phyloP scores from a whole-genome alignment of 2,797 vertebrate species.

The Rhodeus uyekii region DNA sequence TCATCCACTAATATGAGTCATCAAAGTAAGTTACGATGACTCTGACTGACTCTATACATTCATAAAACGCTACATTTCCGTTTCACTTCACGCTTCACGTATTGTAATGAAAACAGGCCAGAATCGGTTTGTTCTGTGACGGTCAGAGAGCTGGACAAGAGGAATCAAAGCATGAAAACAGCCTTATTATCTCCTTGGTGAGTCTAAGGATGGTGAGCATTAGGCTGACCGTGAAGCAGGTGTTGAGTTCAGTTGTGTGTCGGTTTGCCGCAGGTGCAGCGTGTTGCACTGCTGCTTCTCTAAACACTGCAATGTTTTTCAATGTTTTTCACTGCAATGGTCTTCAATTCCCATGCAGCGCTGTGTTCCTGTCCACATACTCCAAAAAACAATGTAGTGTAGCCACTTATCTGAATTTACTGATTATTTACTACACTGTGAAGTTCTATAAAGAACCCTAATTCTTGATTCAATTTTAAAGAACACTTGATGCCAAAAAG shows the following conservation, averaged over 20 bases:
- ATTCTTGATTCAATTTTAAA: not conserved
- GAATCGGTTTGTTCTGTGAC: not conserved
- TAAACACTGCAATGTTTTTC: too few relatives aligned
- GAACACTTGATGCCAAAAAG: not conserved
- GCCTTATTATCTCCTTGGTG: slow-evolving; percentile 35
- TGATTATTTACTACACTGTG: not conserved
- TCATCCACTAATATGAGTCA: not conserved
- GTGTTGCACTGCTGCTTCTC: slow-evolving; percentile 40
- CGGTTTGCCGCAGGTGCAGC: slow-evolving; percentile 42
- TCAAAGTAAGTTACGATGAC: not conserved
- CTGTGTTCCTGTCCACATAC: slow-evolving; percentile 11
- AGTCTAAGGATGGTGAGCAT: slow-evolving; percentile 33
- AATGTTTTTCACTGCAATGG: too few relatives aligned
- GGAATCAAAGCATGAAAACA: slow-evolving; percentile 42
- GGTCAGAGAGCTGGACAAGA: slow-evolving; percentile 3
- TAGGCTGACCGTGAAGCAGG: slow-evolving; percentile 36
- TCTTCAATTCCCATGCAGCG: slow-evolving; percentile 24
- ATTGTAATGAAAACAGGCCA: slow-evolving; percentile 3
- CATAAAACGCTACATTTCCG: not conserved
- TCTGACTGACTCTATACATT: not conserved
- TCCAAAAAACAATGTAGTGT: not conserved
- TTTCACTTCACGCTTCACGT: not conserved
- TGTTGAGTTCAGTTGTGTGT: slow-evolving; percentile 39
- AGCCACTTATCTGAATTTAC: not conserved
- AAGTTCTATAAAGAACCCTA: too few relatives aligned